These are phyloP conservation scores for Heteronetta atricapilla DNA, from an alignment of 2,113 vertebrate species.

Conservation along the genomic window DNA sequence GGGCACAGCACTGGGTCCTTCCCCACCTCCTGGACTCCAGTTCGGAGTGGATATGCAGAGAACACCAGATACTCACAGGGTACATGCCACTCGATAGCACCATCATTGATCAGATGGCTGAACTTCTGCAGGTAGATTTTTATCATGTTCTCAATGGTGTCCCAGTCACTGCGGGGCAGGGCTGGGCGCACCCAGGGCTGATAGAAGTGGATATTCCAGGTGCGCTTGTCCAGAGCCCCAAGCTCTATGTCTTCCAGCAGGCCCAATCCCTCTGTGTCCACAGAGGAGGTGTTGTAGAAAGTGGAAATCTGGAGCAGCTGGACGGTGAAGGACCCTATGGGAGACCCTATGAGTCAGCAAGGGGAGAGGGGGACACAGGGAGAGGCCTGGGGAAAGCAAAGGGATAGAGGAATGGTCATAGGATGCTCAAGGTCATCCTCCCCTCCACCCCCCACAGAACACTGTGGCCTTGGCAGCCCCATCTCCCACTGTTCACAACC, in stretches of 20 bases:
- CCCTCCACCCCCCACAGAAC: background rate
- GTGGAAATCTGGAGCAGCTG: background rate
- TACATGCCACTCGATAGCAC: background rate
- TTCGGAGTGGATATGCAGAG: background rate
- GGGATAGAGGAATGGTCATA: background rate
- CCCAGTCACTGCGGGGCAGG: background rate
- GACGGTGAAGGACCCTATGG: background rate
- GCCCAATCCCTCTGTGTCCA: background rate
- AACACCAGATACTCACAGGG: background rate
- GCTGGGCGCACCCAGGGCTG: conserved; percentile 29
- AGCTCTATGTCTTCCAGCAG: conserved; percentile 12
- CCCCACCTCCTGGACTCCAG: background rate
- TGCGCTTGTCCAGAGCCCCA: conserved; percentile 3
- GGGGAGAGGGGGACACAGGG: background rate
- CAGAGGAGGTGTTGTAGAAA: background rate
- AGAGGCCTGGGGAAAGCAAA: background rate
- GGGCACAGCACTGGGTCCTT: background rate
- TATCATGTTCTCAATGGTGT: background rate
- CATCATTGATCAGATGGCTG: background rate
- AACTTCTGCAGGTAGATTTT: background rate
- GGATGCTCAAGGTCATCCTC: background rate
- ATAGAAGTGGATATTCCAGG: background rate
- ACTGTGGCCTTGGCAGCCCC: background rate
- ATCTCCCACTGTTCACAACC: background rate
- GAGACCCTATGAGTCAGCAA: background rate